phyloP scores from a whole-genome alignment of 2,797 vertebrate species.

The Acestrorhynchus altus region DNA sequence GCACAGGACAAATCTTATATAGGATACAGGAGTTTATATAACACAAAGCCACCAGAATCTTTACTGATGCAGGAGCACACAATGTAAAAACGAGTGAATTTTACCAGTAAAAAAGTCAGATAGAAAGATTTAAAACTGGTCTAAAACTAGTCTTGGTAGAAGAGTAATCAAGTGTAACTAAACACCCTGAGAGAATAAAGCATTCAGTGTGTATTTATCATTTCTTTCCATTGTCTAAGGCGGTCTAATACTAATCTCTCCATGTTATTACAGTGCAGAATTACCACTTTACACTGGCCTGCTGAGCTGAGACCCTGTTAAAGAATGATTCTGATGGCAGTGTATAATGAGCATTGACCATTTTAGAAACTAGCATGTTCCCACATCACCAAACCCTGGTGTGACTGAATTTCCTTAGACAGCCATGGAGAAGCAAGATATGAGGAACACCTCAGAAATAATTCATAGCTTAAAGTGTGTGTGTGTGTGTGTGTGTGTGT shows the following conservation, averaged over 20 bases:
- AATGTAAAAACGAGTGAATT: too few species aligned
- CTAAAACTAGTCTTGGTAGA: too few species aligned
- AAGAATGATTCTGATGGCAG: background rate
- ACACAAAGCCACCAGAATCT: too few species aligned
- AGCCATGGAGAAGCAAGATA: background rate
- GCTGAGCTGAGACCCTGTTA: constrained; percentile 1
- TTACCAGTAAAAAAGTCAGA: background rate
- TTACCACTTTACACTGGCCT: constrained; percentile 29
- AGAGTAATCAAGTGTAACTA: too few species aligned
- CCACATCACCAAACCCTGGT: background rate
- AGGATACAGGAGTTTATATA: too few species aligned
- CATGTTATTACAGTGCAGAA: background rate
- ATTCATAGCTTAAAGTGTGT: constrained; percentile 21
- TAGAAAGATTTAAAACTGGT: too few species aligned
- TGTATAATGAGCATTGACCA: constrained; percentile 34
- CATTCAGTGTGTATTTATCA: background rate
- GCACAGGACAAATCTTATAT: too few species aligned
- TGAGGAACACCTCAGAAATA: constrained; percentile 11
- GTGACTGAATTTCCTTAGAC: constrained; percentile 22
- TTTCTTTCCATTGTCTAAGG: background rate
- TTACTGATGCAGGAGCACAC: too few species aligned
- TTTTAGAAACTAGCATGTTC: constrained; percentile 29
- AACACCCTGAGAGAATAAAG: too few species aligned
- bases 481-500: too few species aligned
- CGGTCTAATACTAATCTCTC: background rate